Conservation (phyloP, 1,140 invertebrate species). For the Melipona quadrifasciata region DNA sequence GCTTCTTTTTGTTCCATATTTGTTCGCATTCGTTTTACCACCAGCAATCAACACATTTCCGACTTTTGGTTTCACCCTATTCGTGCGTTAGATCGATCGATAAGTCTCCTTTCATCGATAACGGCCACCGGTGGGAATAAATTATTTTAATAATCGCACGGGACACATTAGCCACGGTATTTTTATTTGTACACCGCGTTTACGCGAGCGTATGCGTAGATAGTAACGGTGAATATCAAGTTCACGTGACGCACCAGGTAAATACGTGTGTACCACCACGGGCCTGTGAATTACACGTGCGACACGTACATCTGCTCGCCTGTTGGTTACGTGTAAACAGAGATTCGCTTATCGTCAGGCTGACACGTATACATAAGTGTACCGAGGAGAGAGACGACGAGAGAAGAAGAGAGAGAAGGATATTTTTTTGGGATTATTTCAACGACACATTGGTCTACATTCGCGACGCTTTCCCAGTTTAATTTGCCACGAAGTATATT, state of each 20-base stretch:
- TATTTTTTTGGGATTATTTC: conserved; percentile 59
- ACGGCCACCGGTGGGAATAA: conserved; percentile 15
- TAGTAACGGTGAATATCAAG: conserved; percentile 58
- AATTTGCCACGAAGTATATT: background rate
- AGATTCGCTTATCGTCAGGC: conserved; percentile 65
- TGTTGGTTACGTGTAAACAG: conserved; percentile 69
- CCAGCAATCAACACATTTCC: background rate
- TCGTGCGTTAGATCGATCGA: conserved; percentile 18
- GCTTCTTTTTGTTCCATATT: background rate
- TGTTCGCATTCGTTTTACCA: background rate
- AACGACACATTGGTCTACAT: conserved; percentile 46
- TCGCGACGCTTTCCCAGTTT: background rate
- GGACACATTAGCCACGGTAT: conserved; percentile 15
- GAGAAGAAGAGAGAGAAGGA: background rate
- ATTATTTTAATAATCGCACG: conserved; percentile 47
- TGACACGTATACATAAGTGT: conserved; percentile 53
- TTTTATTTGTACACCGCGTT: conserved; percentile 28
- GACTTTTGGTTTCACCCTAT: background rate
- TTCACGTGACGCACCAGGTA: conserved; percentile 55
- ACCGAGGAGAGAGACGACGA: background rate
- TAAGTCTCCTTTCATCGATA: conserved; percentile 37
- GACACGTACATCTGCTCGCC: conserved; percentile 66
- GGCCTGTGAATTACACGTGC: conserved; percentile 58
- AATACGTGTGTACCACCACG: conserved; percentile 49
- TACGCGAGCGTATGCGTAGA: conserved; percentile 31